Percentiles rank a stretch among this genome's conserved stretches.
Evolutionary conservation across 2,797 vertebrate species (phyloP).

Genomic region (Knipowitschia caucasica): DNA sequence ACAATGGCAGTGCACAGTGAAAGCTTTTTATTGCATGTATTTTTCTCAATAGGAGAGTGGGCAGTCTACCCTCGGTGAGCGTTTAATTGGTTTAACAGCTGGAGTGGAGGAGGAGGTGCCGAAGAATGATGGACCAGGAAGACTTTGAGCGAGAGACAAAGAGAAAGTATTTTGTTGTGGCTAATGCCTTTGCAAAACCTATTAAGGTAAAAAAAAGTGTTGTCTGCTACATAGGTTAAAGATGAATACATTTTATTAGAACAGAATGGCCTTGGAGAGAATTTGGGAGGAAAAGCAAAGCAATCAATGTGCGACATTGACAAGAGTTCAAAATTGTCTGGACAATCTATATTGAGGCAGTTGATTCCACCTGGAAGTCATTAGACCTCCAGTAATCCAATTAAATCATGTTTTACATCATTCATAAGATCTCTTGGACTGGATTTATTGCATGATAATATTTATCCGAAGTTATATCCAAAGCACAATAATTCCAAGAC

Average conservation of each 20-base stretch:
- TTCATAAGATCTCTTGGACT: too few relatives aligned
- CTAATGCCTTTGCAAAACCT: conserved; percentile 39
- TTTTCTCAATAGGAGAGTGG: conserved; percentile 73
- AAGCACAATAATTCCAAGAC: conserved; percentile 18
- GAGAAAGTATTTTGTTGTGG: conserved; percentile 50
- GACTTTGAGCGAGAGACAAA: conserved; percentile 38
- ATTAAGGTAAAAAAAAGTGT: conserved; percentile 19
- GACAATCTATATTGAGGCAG: too few relatives aligned
- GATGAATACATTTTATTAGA: not conserved
- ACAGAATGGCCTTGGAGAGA: not conserved
- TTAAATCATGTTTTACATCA: too few relatives aligned
- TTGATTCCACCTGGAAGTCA: too few relatives aligned
- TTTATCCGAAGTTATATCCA: too few relatives aligned
- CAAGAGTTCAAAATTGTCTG: too few relatives aligned
- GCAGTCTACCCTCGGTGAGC: conserved; percentile 70
- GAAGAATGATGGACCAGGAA: not conserved
- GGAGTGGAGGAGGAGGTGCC: conserved; percentile 53
- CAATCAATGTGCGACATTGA: not conserved
- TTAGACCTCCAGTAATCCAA: too few relatives aligned
- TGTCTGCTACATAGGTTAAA: not conserved
- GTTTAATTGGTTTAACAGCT: conserved; percentile 76
- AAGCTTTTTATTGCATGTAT: conserved; percentile 69
- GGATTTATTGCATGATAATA: too few relatives aligned
- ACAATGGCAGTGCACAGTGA: conserved; percentile 70
- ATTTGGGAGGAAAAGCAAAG: not conserved